phyloP scores from a whole-genome alignment of 2,113 vertebrate genomes.

The Gobiocypris rarus region DNA sequence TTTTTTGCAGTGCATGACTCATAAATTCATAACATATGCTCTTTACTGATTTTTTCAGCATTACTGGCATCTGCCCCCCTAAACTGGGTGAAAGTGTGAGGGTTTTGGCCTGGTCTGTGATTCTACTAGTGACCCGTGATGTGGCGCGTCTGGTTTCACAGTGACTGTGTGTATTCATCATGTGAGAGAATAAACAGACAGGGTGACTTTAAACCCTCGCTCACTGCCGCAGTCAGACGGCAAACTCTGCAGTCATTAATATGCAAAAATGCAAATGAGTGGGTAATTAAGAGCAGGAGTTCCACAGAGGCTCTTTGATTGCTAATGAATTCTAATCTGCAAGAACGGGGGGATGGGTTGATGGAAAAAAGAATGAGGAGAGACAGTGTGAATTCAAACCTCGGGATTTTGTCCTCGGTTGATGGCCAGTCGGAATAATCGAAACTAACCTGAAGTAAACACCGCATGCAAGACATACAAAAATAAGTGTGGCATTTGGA shows the following conservation, averaged over 20 bases:
- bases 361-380: slow-evolving; percentile 57
- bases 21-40: not conserved
- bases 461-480: not conserved
- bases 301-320: slow-evolving; percentile 83
- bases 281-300: slow-evolving; percentile 82
- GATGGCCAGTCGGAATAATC: slow-evolving; percentile 24
- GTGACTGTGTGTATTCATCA: slow-evolving; percentile 26
- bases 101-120: not conserved
- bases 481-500: not conserved
- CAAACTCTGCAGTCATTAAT: slow-evolving; percentile 83
- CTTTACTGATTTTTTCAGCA: not conserved
- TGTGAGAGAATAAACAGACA: slow-evolving; percentile 43
- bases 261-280: slow-evolving; percentile 85
- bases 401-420: slow-evolving; percentile 36
- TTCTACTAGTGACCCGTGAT: not conserved
- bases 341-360: slow-evolving; percentile 73
- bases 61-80: not conserved
- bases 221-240: slow-evolving; percentile 76
- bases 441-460: not conserved
- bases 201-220: slow-evolving; percentile 56
- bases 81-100: not conserved
- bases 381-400: slow-evolving; percentile 20
- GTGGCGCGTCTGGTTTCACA: slow-evolving; percentile 50
- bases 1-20: not conserved
- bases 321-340: slow-evolving; percentile 83